Conservation (phyloP, 2,888 invertebrate species). For the Sussaba pulchella region DNA sequence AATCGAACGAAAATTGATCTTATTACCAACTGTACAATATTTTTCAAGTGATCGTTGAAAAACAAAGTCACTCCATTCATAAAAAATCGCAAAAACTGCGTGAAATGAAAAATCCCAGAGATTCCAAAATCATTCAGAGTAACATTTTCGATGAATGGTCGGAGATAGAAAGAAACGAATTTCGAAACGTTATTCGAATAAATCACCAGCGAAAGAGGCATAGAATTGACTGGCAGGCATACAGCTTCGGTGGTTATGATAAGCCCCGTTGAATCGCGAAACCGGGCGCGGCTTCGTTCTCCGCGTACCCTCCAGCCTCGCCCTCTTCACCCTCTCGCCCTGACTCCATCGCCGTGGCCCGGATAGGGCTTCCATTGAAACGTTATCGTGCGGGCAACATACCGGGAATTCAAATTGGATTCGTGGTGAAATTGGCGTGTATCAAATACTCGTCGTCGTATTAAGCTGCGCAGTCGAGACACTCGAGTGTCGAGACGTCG, state of each 20-base stretch:
- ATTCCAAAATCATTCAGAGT: too few relatives aligned
- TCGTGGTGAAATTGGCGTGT: conserved; percentile 54
- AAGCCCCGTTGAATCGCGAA: conserved; percentile 48
- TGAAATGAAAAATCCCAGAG: too few relatives aligned
- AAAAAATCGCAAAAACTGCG: too few relatives aligned
- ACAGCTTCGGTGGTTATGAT: conserved; percentile 45
- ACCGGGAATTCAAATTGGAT: conserved; percentile 60
- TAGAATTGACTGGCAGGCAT: conserved; percentile 29
- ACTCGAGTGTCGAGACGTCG: conserved; percentile 25
- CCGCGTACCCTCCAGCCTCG: conserved; percentile 1
- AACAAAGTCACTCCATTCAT: too few relatives aligned
- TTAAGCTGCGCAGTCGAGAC: conserved; percentile 2
- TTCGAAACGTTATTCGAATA: conserved; percentile 20
- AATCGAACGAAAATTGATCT: too few relatives aligned
- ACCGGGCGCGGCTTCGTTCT: conserved; percentile 11
- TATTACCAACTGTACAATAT: too few relatives aligned
- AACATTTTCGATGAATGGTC: background rate
- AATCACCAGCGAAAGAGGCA: conserved; percentile 22
- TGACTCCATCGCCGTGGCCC: too few relatives aligned
- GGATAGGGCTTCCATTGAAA: conserved; percentile 57
- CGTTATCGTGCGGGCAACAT: conserved; percentile 61
- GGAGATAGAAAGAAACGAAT: background rate
- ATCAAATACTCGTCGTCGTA: conserved; percentile 51
- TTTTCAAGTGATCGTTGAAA: too few relatives aligned
- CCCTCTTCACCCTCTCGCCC: conserved; percentile 8